Percentiles rank a stretch among this genome's conserved stretches.
phyloP scores from a whole-genome alignment of 2,113 vertebrate genomes.

The Heterocephalus glaber region DNA sequence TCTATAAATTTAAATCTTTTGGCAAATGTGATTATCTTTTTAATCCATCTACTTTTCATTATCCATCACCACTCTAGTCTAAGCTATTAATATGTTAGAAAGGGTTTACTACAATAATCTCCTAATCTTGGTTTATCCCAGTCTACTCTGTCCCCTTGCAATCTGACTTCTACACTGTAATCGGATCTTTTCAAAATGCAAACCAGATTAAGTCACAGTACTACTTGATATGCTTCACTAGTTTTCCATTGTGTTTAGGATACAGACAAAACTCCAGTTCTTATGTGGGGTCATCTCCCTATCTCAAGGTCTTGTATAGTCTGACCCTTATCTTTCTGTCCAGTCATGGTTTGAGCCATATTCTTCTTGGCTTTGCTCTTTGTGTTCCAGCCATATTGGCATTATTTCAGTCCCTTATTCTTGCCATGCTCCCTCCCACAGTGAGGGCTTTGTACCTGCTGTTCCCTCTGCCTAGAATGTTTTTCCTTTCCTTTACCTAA shows the following conservation, averaged over 20 bases:
- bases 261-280: constrained; percentile 44
- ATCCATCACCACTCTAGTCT: constrained; percentile 50
- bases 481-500: constrained; percentile 64
- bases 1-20: constrained; percentile 52
- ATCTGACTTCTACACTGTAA: constrained; percentile 61
- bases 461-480: constrained; percentile 56
- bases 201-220: constrained; percentile 53
- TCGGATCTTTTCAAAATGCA: constrained; percentile 68
- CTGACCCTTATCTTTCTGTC: constrained; percentile 50
- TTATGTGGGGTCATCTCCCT: constrained; percentile 42
- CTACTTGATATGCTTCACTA: constrained; percentile 53
- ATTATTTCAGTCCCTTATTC: constrained; percentile 61
- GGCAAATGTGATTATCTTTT: constrained; percentile 65
- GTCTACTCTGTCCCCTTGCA: constrained; percentile 34
- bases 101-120: constrained; percentile 9
- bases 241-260: constrained; percentile 59
- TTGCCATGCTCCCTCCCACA: constrained; percentile 53
- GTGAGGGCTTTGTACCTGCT: constrained; percentile 50
- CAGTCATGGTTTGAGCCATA: constrained; percentile 37
- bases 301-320: constrained; percentile 55
- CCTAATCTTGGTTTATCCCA: constrained; percentile 65
- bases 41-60: constrained; percentile 62
- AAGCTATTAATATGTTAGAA: constrained; percentile 59
- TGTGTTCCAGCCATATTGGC: constrained; percentile 49
- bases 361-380: constrained; percentile 69